Conservation (phyloP, 2,888 invertebrate genomes). For the Tanytarsus gracilentus region DNA sequence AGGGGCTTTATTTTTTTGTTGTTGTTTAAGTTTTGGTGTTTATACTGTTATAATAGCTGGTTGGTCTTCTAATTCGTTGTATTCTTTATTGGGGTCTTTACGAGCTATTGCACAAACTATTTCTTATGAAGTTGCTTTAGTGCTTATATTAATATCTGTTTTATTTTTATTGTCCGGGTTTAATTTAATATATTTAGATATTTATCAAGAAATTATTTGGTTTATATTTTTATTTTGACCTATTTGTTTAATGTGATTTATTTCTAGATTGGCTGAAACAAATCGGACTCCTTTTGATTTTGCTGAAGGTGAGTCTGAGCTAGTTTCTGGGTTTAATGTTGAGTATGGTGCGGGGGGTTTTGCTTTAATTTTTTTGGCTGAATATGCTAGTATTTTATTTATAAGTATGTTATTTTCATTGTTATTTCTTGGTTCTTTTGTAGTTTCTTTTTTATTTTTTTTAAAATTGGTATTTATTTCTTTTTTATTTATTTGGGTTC, state of each 20-base stretch:
- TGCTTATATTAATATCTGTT: conserved; percentile 54
- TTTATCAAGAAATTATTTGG: conserved; percentile 47
- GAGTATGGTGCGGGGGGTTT: conserved; percentile 64
- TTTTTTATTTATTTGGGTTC: conserved; percentile 57
- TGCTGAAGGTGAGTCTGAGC: conserved; percentile 67
- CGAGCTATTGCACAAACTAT: conserved; percentile 63
- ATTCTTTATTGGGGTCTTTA: conserved; percentile 58
- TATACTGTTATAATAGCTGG: conserved; percentile 56
- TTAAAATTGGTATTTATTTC: conserved; percentile 49
- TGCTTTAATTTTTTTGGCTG: conserved; percentile 64
- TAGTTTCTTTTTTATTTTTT: conserved; percentile 46
- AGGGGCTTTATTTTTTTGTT: conserved; percentile 55
- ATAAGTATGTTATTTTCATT: conserved; percentile 52
- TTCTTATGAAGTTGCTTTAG: conserved; percentile 66
- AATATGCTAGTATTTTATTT: conserved; percentile 61
- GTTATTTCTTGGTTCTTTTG: conserved; percentile 51
- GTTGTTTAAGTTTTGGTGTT: conserved; percentile 54
- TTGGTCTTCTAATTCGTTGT: conserved; percentile 63
- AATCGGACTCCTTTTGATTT: conserved; percentile 72
- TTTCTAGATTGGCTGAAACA: conserved; percentile 57
- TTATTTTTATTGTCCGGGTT: conserved; percentile 50
- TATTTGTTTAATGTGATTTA: conserved; percentile 49
- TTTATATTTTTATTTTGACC: conserved; percentile 50
- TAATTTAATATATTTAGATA: conserved; percentile 46
- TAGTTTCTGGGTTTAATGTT: conserved; percentile 71